Base-by-base conservation (phyloP, 92 coral and sea anemone genomes). In the Palythoa heliodiscus region DNA sequence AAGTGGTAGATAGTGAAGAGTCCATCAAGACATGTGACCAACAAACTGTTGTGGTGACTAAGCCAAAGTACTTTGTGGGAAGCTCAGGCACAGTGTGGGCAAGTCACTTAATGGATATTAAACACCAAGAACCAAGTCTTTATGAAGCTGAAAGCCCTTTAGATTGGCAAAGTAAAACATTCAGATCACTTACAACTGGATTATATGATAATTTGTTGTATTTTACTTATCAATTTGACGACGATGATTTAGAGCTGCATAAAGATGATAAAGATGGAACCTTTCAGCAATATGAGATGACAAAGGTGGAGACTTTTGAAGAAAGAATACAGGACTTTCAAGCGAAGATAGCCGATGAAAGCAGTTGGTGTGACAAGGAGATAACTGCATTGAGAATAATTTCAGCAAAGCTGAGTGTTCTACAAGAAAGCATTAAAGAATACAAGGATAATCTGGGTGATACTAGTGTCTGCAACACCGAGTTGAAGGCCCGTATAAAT, bases 61-160 rank as follows among this genome's bases (percentile, higher is more conserved):
- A 61, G 14, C 57, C 82, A 0, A 77, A 77, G 67, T 77, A 77
- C 25, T 77, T 77, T 12, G 82, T 77, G 6, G 70, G 69, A 22
- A 76, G 81, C 66, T 52, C 67, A 1, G 81, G 81, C 22, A 76
- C 81, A 1, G 88, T 85, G 2, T 75, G 64, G 88, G 66, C 83
- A 57, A 85, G 88, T 43, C 64, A 76, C 15, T 48, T 86, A 25
- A 75, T 86, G 88, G 23, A 68, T 12, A 86, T 86, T 39, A 75
- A 70, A 13, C 83, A 86, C 54, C 43, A 48, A 2, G 88, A 86
- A 43, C 88, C 88, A n/a, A 60, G 71, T 15, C 20, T 86, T 19
- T 75, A 58, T 58, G 83, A 86, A 64, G 76, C 88, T 39, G 76
- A 63, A 63, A 63, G 25, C 10, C 69, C 69, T n/a, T 2, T 2